A percentile compares a stretch with the other conserved stretches of the same genome.
These are phyloP conservation scores for Trachops cirrhosus DNA, from an alignment of 2,797 vertebrate species.

Conservation along the genomic window DNA sequence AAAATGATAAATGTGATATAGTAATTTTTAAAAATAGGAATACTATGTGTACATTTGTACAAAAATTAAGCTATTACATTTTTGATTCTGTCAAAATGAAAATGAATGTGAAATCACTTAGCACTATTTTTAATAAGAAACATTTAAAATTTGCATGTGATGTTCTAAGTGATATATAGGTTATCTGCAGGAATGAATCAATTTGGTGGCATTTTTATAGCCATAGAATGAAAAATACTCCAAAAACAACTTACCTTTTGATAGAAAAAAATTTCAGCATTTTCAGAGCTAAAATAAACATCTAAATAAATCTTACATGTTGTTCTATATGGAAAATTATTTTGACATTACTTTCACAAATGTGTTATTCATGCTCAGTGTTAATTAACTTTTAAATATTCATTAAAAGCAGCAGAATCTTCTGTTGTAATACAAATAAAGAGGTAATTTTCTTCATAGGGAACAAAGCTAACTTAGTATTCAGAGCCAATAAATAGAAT, in stretches of 20 bases:
- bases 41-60: neutral
- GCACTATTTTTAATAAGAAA: neutral
- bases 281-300: slow-evolving; percentile 2
- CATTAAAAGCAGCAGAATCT: neutral
- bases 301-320: neutral
- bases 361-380: neutral
- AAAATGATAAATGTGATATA: neutral
- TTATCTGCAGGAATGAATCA: neutral
- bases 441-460: neutral
- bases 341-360: slow-evolving; percentile 24
- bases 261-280: neutral
- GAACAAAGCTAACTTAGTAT: neutral
- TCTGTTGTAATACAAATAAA: neutral
- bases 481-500: neutral
- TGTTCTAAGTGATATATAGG: neutral
- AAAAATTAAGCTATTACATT: neutral
- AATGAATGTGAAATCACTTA: neutral
- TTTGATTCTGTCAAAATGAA: neutral
- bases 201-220: neutral
- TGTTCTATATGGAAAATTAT: neutral
- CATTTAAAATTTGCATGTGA: neutral
- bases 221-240: neutral
- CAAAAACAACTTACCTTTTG: slow-evolving; percentile 4
- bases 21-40: neutral
- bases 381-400: slow-evolving; percentile 21